A percentile compares a stretch with the other conserved stretches of the same genome.
Evolutionary conservation across 2,888 invertebrate genomes (phyloP).

Genomic region (Lasius platythorax): DNA sequence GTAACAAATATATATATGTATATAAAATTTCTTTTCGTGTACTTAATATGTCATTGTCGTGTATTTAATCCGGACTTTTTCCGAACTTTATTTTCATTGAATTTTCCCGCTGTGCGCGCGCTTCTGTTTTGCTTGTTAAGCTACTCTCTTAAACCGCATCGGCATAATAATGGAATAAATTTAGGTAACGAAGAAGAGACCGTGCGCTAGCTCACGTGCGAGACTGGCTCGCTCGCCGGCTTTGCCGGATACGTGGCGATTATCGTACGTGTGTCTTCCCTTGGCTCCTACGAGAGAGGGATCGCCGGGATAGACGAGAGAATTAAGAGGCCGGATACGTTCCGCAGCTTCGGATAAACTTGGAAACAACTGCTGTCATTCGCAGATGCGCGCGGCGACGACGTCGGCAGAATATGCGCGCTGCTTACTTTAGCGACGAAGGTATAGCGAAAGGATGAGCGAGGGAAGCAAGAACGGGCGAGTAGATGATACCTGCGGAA

Average conservation of each 20-base stretch:
- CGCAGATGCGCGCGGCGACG: conserved; percentile 74
- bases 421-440: conserved; percentile 49
- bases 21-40: not conserved
- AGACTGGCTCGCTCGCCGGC: not conserved
- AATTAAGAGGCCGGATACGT: conserved; percentile 62
- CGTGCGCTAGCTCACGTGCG: not conserved
- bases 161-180: conserved; percentile 38
- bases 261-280: conserved; percentile 41
- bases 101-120: not conserved
- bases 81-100: not conserved
- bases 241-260: conserved; percentile 43
- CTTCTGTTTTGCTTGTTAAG: conserved; percentile 18
- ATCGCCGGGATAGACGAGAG: conserved; percentile 44
- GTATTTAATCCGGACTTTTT: not conserved
- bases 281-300: not conserved
- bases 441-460: conserved; percentile 34
- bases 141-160: conserved; percentile 17
- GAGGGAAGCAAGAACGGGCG: not conserved
- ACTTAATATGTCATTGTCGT: not conserved
- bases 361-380: conserved; percentile 80
- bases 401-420: conserved; percentile 65
- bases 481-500: conserved; percentile 2
- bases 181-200: not conserved
- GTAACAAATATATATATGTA: too few relatives aligned
- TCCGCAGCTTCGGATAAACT: conserved; percentile 70